Conservation (phyloP, 1,140 invertebrate genomes). For the Panulirus ornatus region DNA sequence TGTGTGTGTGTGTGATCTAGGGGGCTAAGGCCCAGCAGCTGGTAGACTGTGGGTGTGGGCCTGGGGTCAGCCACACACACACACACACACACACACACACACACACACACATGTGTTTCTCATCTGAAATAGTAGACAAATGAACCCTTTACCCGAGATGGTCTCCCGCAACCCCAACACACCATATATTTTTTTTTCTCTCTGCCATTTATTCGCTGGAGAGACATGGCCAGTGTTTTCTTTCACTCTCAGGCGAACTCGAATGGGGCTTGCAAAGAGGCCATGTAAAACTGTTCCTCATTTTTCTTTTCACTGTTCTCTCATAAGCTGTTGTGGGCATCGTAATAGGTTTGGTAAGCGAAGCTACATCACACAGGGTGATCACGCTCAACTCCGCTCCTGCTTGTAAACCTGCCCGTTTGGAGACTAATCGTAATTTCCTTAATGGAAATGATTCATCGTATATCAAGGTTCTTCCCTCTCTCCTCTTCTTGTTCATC, state of each 20-base stretch:
- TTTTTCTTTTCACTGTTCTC: too few species aligned
- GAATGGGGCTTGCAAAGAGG: neutral
- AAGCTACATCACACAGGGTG: too few species aligned
- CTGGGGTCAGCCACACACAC: constrained; percentile 32
- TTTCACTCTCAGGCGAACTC: constrained; percentile 7
- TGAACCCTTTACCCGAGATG: constrained; percentile 55
- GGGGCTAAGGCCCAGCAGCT: too few species aligned
- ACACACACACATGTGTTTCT: constrained; percentile 58
- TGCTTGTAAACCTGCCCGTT: too few species aligned
- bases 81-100: too few species aligned
- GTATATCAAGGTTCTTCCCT: neutral
- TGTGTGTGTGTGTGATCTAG: too few species aligned
- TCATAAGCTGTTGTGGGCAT: too few species aligned
- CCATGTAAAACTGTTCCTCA: neutral
- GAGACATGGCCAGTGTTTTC: constrained; percentile 28
- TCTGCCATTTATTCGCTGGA: constrained; percentile 6
- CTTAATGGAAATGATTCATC: neutral
- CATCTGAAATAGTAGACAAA: constrained; percentile 66
- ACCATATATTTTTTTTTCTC: neutral
- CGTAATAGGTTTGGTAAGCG: too few species aligned
- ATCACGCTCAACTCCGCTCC: too few species aligned
- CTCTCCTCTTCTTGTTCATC: neutral
- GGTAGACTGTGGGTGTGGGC: too few species aligned
- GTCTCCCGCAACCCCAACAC: neutral
- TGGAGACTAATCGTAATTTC: neutral